These are phyloP conservation scores for Ariolimax columbianus DNA, from an alignment of 2,888 invertebrate genomes.

Conservation along the genomic window DNA sequence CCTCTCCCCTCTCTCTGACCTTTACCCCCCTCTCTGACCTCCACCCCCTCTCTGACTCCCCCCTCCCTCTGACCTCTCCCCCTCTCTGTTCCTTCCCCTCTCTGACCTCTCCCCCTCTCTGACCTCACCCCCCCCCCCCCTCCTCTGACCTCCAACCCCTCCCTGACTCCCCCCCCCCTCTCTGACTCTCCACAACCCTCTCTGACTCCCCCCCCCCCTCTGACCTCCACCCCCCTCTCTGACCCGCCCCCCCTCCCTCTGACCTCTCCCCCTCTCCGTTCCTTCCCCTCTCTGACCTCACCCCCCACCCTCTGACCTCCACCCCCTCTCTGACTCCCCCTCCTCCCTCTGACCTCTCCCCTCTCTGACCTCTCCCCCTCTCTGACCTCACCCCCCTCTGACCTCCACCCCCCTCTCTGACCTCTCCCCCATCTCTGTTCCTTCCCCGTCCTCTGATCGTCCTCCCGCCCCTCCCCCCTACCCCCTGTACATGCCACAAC, in stretches of 20 bases:
- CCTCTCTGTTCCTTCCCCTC: neutral
- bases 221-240: neutral
- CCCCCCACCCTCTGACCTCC: neutral
- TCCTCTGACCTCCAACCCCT: neutral
- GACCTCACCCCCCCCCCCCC: neutral
- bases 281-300: neutral
- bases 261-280: neutral
- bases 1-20: neutral
- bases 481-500: too few relatives aligned
- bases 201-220: neutral
- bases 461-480: too few relatives aligned
- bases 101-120: neutral
- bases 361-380: too few relatives aligned
- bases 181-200: neutral
- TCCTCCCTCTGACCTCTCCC: neutral
- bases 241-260: neutral
- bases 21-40: neutral
- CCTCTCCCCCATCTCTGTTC: too few relatives aligned
- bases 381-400: too few relatives aligned
- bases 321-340: neutral
- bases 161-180: neutral
- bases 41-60: neutral
- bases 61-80: neutral
- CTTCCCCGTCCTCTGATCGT: too few relatives aligned
- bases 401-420: too few relatives aligned